Conservation (phyloP, 2,797 vertebrate species). For the Ataeniobius toweri region DNA sequence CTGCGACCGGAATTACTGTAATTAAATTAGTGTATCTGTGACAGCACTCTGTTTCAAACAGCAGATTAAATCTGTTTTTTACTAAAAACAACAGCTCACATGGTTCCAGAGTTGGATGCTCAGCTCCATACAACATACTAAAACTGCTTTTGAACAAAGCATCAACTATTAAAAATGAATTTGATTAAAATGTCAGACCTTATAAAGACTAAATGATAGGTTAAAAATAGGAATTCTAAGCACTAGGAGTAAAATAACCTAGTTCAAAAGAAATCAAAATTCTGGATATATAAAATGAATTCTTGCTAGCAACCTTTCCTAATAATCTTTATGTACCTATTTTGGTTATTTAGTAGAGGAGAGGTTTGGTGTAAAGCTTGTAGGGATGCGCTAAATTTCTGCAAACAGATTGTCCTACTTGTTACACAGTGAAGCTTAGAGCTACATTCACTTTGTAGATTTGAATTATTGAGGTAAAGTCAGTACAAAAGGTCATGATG, state of each 20-base stretch:
- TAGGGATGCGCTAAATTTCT: neutral
- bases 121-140: neutral
- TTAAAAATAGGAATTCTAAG: neutral
- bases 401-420: neutral
- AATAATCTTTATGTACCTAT: neutral
- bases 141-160: neutral
- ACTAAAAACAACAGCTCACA: neutral
- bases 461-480: too few species aligned
- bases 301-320: neutral
- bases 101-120: neutral
- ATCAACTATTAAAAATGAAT: neutral
- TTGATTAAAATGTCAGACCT: neutral
- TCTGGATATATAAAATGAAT: neutral
- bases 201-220: neutral
- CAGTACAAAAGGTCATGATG: neutral
- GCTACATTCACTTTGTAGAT: too few species aligned
- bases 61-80: slow-evolving; percentile 1
- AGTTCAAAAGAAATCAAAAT: neutral
- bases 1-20: slow-evolving; percentile 70
- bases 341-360: neutral
- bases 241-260: neutral
- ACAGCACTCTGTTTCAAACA: slow-evolving; percentile 25
- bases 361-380: too few species aligned
- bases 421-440: too few species aligned
- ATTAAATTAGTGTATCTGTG: slow-evolving; percentile 68